Evolutionary conservation across 2,797 vertebrate species (phyloP).

Genomic region (Sitta carolinensis): DNA sequence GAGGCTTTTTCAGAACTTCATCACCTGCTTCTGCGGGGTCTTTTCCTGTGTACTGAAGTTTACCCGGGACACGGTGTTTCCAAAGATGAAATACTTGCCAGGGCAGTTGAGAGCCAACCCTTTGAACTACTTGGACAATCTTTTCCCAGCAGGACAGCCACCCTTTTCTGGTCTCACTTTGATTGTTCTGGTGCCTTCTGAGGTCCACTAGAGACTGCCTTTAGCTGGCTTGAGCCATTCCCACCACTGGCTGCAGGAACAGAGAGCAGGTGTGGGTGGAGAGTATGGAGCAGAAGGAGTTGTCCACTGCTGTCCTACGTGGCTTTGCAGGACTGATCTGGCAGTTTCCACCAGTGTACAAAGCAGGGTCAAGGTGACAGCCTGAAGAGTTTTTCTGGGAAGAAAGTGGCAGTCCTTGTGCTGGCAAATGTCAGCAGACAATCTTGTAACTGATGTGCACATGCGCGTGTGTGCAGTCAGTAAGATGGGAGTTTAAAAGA

Average conservation of each 20-base stretch:
- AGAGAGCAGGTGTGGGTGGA: not conserved
- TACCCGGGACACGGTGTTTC: not conserved
- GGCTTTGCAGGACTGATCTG: not conserved
- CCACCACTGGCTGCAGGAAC: not conserved
- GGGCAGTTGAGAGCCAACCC: not conserved
- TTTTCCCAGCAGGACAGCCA: not conserved
- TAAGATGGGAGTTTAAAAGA: not conserved
- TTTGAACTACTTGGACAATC: not conserved
- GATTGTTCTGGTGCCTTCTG: not conserved
- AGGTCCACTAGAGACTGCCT: not conserved
- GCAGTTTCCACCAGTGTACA: not conserved
- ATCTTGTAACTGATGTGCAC: not conserved
- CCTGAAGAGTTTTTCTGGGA: not conserved
- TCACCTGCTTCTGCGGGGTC: not conserved
- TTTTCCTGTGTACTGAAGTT: not conserved
- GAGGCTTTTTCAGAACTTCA: not conserved
- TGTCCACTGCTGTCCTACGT: not conserved
- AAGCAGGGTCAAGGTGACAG: not conserved
- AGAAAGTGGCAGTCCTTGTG: not conserved
- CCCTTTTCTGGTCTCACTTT: not conserved
- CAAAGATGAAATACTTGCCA: not conserved
- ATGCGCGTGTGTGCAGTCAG: rapidly evolving
- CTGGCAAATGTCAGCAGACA: not conserved
- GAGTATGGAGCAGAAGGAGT: not conserved
- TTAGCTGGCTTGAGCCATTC: not conserved